Evolutionary conservation across 2,113 vertebrate species (phyloP).

Genomic region (Baryphthengus martii): DNA sequence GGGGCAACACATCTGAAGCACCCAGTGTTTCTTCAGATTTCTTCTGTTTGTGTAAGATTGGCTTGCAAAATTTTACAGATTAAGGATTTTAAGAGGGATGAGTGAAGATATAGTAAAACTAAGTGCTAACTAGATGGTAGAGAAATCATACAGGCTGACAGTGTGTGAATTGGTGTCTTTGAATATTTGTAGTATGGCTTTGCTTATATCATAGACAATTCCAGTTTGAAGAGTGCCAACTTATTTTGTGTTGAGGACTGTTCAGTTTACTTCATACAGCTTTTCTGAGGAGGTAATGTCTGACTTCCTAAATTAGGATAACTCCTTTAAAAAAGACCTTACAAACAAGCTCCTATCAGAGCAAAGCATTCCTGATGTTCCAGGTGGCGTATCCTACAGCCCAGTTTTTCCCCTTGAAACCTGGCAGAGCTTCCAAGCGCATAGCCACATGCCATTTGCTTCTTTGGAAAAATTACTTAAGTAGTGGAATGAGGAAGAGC

Average conservation of each 20-base stretch:
- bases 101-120: not conserved
- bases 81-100: not conserved
- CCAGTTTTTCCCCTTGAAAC: not conserved
- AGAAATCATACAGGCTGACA: not conserved
- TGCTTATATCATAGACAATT: not conserved
- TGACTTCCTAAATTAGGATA: not conserved
- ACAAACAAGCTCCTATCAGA: not conserved
- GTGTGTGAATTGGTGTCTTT: not conserved
- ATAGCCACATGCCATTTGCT: not conserved
- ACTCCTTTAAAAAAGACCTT: not conserved
- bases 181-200: not conserved
- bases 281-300: not conserved
- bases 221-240: not conserved
- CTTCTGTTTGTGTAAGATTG: not conserved
- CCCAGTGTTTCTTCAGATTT: not conserved
- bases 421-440: not conserved
- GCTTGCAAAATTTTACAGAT: not conserved
- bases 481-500: not conserved
- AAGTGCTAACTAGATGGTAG: not conserved
- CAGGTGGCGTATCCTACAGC: not conserved
- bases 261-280: no score
- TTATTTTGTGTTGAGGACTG: no score
- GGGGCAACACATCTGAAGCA: fast-evolving
- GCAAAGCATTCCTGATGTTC: not conserved
- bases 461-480: not conserved